Evolutionary conservation across 1,140 invertebrate genomes (phyloP).

Genomic region (Aphelenchoides fujianensis): DNA sequence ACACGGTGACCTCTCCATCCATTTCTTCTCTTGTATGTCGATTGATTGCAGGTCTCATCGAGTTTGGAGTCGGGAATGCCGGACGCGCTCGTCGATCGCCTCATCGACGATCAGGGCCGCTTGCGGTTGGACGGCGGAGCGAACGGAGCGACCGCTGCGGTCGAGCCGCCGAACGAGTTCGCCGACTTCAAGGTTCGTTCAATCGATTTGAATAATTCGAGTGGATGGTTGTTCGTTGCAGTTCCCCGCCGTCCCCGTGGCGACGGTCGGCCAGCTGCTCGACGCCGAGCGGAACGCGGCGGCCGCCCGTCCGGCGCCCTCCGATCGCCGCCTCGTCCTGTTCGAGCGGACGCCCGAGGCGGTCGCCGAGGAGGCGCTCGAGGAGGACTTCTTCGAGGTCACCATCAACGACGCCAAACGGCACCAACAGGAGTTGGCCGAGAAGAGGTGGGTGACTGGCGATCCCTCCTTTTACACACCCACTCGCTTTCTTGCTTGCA

Average conservation of each 20-base stretch:
- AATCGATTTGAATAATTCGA: background rate
- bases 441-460: background rate
- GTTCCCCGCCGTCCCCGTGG: slow-evolving; percentile 21
- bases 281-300: background rate
- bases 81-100: slow-evolving; percentile 15
- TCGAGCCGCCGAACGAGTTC: slow-evolving; percentile 28
- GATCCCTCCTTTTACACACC: background rate
- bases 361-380: slow-evolving; percentile 5
- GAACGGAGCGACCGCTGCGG: background rate
- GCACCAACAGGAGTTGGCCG: background rate
- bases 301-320: background rate
- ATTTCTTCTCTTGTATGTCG: background rate
- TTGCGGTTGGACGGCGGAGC: background rate
- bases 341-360: slow-evolving; percentile 1
- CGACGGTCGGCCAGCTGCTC: slow-evolving; percentile 13
- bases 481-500: no score
- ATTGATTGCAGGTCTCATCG: background rate
- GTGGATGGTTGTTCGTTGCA: slow-evolving; percentile 14
- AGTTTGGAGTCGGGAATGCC: slow-evolving; percentile 1
- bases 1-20: background rate
- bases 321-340: background rate
- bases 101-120: background rate
- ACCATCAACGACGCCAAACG: slow-evolving; percentile 10
- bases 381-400: slow-evolving; percentile 23
- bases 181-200: slow-evolving; percentile 21